Evolutionary conservation across 2,113 vertebrate species (phyloP), one percentile per base, ranked within the genome.

Genomic region (Cyanoderma ruficeps): DNA sequence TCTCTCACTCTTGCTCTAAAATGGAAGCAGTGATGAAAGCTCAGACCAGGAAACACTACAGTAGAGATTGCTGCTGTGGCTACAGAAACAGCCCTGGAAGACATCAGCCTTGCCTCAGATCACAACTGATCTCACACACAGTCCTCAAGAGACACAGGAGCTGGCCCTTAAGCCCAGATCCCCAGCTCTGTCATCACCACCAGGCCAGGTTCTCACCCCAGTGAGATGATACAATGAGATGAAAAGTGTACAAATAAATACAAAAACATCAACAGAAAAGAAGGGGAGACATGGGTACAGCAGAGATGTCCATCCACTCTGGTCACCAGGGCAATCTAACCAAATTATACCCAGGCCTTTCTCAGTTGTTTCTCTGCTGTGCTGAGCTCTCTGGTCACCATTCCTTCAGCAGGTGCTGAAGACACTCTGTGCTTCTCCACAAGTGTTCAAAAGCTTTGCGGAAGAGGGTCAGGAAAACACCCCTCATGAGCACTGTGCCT

Each of bases 331-430:
- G 47, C 25, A 85, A 88, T 23, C 3, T 7, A 41, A 83, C 56
- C 3, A 5, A 24, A 25, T 63, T 13, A 53, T 11, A 27, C 23
- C 56, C 12, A 9, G 24, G 28, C n/a, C n/a, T 39, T 87, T 67
- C 77, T 64, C 81, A 68, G 47, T 15, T 57, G 39, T 31, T 89
- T 76, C 53, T 80, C 63, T 0, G 1, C 35, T 71, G n/a, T 7
- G 57, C 61, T 0, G 1, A 90, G 70, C 70, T 49, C n/a, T 44
- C 37, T 0, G 0, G 50, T 44, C 63, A 87, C 27, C 28, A 5
- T 24, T 46, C 37, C 63, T 56, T 53, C 60, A 59, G 47, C 22
- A 25, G 31, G 11, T 52, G 24, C 50, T 49, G 59, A 83, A 65
- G 63, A 65, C 33, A 56, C 7, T 6, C 56, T 2, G 1, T 1